Conservation (phyloP, 2,113 vertebrate genomes). For the Choloepus hoffmanni region DNA sequence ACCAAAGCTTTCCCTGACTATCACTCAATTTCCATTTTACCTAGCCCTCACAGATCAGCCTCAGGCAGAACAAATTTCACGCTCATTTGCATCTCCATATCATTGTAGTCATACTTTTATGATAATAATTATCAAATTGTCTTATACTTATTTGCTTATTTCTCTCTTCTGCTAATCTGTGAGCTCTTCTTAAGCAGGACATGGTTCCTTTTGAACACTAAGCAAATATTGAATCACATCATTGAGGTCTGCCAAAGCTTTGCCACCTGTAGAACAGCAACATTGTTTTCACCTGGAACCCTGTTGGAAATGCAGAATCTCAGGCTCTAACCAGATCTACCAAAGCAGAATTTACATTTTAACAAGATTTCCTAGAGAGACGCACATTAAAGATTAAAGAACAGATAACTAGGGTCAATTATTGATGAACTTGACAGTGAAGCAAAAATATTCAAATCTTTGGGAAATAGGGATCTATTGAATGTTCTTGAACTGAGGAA, state of each 20-base stretch:
- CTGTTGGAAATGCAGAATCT: neutral
- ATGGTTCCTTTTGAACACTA: neutral
- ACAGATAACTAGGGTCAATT: neutral
- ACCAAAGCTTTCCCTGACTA: neutral
- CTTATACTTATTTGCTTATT: neutral
- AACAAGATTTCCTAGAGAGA: neutral
- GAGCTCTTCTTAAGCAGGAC: neutral
- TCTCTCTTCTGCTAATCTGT: neutral
- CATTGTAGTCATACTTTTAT: neutral
- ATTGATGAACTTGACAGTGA: conserved; percentile 45
- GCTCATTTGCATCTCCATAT: neutral
- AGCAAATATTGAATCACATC: neutral
- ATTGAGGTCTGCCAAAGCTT: neutral
- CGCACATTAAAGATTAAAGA: conserved; percentile 43
- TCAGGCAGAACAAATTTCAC: neutral
- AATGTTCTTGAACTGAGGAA: conserved; percentile 35
- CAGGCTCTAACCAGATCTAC: neutral
- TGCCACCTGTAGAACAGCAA: neutral
- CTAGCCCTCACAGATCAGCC: neutral
- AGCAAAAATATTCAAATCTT: conserved; percentile 28
- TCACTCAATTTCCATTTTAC: neutral
- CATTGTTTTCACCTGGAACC: neutral
- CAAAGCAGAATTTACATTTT: conserved; percentile 51
- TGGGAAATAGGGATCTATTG: conserved; percentile 3
- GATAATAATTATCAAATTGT: neutral